Conservation (phyloP, 2,113 vertebrate species). For the Prochilodus magdalenae region DNA sequence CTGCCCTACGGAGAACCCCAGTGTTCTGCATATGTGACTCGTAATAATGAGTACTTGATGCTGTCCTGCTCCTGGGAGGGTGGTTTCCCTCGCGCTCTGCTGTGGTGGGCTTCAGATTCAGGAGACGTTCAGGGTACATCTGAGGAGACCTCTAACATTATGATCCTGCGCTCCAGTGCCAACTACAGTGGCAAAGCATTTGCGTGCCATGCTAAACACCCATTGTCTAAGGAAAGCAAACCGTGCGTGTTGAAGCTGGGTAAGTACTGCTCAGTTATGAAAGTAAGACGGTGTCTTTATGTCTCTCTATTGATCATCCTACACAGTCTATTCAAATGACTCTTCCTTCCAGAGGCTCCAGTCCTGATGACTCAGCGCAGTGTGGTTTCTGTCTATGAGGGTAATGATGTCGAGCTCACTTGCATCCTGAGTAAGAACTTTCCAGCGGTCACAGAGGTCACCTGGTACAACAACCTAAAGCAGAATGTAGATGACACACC, state of each 20-base stretch:
- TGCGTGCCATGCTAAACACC: constrained; percentile 80
- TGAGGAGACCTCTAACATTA: constrained; percentile 69
- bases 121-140: constrained; percentile 67
- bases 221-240: constrained; percentile 67
- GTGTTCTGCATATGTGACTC: constrained; percentile 79
- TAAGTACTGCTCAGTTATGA: constrained; percentile 58
- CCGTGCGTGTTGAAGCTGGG: constrained; percentile 83
- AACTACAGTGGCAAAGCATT: constrained; percentile 77
- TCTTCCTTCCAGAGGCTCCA: constrained; percentile 78
- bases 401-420: constrained; percentile 79
- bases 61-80: constrained; percentile 87
- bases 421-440: constrained; percentile 75
- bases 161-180: constrained; percentile 75
- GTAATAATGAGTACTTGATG: constrained; percentile 79
- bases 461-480: constrained; percentile 83
- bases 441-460: constrained; percentile 71
- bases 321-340: neutral
- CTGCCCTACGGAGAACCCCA: constrained; percentile 74
- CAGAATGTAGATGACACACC: constrained; percentile 65
- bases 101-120: constrained; percentile 78
- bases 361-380: constrained; percentile 75
- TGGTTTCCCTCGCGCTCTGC: constrained; percentile 76
- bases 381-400: constrained; percentile 81
- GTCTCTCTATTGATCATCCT: neutral
- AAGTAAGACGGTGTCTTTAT: neutral